phyloP scores from a whole-genome alignment of 2,797 vertebrate genomes.

The Melanotaenia boesemani region DNA sequence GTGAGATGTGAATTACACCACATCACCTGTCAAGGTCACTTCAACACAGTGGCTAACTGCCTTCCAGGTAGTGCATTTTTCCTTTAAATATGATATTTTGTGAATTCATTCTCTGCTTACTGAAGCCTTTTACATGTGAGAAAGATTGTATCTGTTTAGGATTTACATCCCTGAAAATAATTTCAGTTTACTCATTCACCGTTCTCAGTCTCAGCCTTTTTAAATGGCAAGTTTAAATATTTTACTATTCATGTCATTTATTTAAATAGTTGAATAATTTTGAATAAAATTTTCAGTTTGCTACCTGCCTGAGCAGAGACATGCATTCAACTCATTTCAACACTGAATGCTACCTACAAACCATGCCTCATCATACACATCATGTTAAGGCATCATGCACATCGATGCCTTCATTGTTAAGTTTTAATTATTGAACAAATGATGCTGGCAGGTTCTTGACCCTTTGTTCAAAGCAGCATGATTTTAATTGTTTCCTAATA shows the following conservation, averaged over 20 bases:
- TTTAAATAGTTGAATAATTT: not conserved
- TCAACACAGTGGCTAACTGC: conserved; percentile 36
- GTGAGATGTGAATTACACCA: conserved; percentile 45
- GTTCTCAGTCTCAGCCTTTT: not conserved
- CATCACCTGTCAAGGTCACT: conserved; percentile 55
- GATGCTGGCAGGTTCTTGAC: not conserved
- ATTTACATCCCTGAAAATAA: conserved; percentile 18
- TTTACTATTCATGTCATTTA: not conserved
- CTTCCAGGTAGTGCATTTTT: conserved; percentile 29
- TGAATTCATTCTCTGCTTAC: conserved; percentile 20
- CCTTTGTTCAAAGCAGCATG: not conserved
- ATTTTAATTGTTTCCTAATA: not conserved
- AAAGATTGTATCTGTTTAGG: conserved; percentile 1
- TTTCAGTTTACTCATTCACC: conserved; percentile 5
- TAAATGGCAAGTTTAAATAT: not conserved
- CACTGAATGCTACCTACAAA: not conserved
- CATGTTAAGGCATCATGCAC: too few species aligned
- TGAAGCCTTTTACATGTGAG: conserved; percentile 10
- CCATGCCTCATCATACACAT: not conserved
- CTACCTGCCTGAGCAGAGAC: too few species aligned
- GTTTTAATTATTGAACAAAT: not conserved
- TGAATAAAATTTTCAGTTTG: too few species aligned
- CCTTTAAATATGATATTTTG: conserved; percentile 7
- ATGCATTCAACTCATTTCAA: too few species aligned
- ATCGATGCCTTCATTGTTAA: not conserved